Base-by-base conservation (phyloP, 1,140 invertebrate species). In the Drosophila repleta region DNA sequence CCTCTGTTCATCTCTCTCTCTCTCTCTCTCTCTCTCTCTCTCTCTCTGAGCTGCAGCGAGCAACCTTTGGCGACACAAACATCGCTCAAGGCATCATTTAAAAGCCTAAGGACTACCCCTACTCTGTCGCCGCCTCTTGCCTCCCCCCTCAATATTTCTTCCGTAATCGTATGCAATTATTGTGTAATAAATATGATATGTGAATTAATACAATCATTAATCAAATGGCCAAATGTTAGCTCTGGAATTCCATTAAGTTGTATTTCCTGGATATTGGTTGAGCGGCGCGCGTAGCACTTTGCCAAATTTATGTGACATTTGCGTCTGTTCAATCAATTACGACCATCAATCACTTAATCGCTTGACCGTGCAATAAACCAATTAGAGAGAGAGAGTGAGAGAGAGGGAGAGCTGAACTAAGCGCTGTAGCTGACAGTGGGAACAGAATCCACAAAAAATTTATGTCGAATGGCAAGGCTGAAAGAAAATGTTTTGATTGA, bases 281-380 rank as follows among this genome's bases (percentile, higher is more conserved):
- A 29, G 7, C 18, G 24, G 29, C 49, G 51, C 45, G 10, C 45
- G 4, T 21, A 13, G 18, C 11, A 48, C 5, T n/a, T 43, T 8
- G n/a, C n/a, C 15, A n/a, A 13, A 11, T 58, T 66, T 26, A 65
- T 71, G 55, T 65, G 62, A 70, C 60, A 70, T 56, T 64, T 64
- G 43, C 39, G 39, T 43, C 48, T 45, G 49, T 57, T 70, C 62
- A 57, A 71, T 71, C 68, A 58, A 32, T 46, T 11, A 35, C 20
- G 21, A 37, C 62, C 35, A 71, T 66, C 68, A 71, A 66, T 71
- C 68, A 71, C 46, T 52, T 45, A 71, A 57, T 15, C 49, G 49
- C 39, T 55, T 55, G 58, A 63, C 39, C 35, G 51, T 63, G 46
- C 52, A 48, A 63, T 63, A 63, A 37, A 6, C 39, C 39, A 63